Conservation (phyloP, 2,797 vertebrate genomes). For the Uromys caudimaculatus region DNA sequence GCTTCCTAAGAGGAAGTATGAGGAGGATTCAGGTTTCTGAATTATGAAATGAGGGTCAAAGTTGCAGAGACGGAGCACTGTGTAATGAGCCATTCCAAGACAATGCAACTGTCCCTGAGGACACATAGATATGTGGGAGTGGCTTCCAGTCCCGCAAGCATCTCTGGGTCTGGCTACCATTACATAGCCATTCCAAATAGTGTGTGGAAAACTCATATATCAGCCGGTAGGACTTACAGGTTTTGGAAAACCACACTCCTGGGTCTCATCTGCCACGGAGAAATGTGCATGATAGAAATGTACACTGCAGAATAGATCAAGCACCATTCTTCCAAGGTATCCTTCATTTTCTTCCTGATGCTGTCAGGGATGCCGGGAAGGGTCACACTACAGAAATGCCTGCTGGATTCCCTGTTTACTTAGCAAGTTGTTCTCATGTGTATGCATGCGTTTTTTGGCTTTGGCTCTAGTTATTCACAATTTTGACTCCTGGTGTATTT, state of each 20-base stretch:
- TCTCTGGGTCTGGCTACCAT: background rate
- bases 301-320: background rate
- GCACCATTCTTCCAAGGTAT: background rate
- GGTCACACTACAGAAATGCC: background rate
- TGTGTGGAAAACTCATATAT: accelerated
- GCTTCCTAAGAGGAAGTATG: background rate
- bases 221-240: accelerated
- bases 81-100: background rate
- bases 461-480: background rate
- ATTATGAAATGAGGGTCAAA: background rate
- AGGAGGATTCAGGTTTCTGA: background rate
- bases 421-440: background rate
- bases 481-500: constrained; percentile 1
- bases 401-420: background rate
- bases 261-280: accelerated
- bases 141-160: background rate
- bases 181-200: background rate
- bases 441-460: background rate
- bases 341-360: background rate
- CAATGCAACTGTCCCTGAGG: accelerated
- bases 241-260: accelerated
- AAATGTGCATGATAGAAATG: accelerated
- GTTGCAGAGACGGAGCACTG: background rate
- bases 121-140: accelerated
- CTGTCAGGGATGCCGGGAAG: background rate